Evolutionary conservation across 2,113 vertebrate genomes (phyloP).

Genomic region (Setophaga coronata): DNA sequence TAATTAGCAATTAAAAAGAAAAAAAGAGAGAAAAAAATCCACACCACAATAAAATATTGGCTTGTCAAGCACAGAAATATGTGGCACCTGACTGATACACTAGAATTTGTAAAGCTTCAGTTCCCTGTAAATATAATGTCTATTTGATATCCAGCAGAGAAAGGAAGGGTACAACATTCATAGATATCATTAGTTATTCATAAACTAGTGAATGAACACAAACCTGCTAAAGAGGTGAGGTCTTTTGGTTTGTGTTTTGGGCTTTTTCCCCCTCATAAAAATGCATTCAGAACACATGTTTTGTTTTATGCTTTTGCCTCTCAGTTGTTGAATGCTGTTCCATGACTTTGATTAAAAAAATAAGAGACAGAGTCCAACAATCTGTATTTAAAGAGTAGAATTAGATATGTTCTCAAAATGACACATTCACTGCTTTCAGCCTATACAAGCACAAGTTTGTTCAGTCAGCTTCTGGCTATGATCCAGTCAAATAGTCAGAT

Average conservation of each 20-base stretch:
- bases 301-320: neutral
- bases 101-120: neutral
- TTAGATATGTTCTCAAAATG: neutral
- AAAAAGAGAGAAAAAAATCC: neutral
- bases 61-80: neutral
- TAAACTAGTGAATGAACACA: neutral
- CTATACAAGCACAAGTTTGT: neutral
- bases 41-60: neutral
- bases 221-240: neutral
- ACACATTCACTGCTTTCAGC: neutral
- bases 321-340: neutral
- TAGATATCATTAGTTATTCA: neutral
- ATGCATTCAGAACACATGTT: neutral
- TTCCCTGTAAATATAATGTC: neutral
- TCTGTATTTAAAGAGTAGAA: neutral
- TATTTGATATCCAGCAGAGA: neutral
- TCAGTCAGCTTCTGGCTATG: conserved; percentile 8
- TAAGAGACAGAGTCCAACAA: neutral
- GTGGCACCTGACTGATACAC: neutral
- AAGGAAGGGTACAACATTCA: neutral
- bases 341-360: neutral
- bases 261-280: accelerated
- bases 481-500: conserved; percentile 22
- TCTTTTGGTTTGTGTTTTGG: neutral
- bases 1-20: neutral